phyloP scores from a whole-genome alignment of 2,113 vertebrate genomes.

The Dasyprocta punctata region DNA sequence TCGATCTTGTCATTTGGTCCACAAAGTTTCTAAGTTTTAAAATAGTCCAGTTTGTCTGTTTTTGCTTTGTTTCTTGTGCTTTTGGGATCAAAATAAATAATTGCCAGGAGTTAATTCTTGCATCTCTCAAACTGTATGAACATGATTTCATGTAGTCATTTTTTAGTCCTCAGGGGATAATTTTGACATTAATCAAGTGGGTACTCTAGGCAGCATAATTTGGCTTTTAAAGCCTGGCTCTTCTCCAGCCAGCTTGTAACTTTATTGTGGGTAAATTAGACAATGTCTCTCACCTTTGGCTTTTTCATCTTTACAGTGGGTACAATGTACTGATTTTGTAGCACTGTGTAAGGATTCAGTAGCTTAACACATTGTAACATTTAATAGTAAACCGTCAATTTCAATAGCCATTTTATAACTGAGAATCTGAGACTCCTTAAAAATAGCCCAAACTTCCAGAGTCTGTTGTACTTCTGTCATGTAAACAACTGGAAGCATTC shows the following conservation, averaged over 20 bases:
- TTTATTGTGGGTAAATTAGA: background rate
- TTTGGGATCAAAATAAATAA: constrained; percentile 13
- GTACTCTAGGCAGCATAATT: background rate
- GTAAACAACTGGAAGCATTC: background rate
- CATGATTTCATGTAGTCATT: constrained; percentile 25
- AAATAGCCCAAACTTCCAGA: background rate
- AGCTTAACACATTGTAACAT: background rate
- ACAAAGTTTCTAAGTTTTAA: constrained; percentile 21
- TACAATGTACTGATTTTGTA: background rate
- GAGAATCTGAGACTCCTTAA: background rate
- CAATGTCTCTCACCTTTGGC: background rate
- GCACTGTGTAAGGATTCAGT: background rate
- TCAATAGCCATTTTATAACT: constrained; percentile 17
- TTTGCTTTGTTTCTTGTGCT: constrained; percentile 32
- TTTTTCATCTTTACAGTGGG: constrained; percentile 21
- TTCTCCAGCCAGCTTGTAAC: background rate
- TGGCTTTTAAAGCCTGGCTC: background rate
- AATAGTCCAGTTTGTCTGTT: background rate
- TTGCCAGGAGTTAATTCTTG: background rate
- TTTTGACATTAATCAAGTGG: background rate
- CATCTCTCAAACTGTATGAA: background rate
- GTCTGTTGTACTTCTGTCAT: background rate
- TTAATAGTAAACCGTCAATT: background rate
- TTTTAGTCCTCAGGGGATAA: background rate
- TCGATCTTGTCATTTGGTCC: background rate